Conservation (phyloP, 1,140 invertebrate genomes). For the Arion vulgaris region DNA sequence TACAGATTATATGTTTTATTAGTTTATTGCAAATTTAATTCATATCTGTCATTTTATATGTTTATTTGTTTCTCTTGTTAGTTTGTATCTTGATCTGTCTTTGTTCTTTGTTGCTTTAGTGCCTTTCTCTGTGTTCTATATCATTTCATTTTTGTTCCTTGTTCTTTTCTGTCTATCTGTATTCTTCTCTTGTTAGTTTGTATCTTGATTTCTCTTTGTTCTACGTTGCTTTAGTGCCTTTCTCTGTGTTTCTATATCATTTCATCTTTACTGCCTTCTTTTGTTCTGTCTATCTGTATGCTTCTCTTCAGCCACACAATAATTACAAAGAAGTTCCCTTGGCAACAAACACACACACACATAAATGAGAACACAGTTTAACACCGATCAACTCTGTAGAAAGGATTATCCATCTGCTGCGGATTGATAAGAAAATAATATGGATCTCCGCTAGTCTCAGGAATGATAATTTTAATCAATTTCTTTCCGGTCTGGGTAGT, state of each 20-base stretch:
- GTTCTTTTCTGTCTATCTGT: background rate
- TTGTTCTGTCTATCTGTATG: background rate
- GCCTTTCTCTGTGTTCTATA: background rate
- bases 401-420: background rate
- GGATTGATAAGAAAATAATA: background rate
- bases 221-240: background rate
- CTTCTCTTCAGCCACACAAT: background rate
- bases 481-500: background rate
- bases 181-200: background rate
- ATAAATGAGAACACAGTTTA: background rate
- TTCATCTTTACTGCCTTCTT: background rate
- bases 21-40: too few relatives aligned
- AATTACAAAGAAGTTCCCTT: background rate
- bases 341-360: background rate
- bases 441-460: background rate
- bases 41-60: too few relatives aligned
- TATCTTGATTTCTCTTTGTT: background rate
- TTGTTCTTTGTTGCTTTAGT: background rate
- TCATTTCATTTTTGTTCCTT: background rate
- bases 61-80: constrained; percentile 15
- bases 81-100: background rate
- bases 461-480: background rate
- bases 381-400: background rate
- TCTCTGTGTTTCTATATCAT: background rate
- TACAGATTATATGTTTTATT: too few relatives aligned